Base-by-base conservation (phyloP, 2,113 vertebrate genomes). In the Chauna torquata region DNA sequence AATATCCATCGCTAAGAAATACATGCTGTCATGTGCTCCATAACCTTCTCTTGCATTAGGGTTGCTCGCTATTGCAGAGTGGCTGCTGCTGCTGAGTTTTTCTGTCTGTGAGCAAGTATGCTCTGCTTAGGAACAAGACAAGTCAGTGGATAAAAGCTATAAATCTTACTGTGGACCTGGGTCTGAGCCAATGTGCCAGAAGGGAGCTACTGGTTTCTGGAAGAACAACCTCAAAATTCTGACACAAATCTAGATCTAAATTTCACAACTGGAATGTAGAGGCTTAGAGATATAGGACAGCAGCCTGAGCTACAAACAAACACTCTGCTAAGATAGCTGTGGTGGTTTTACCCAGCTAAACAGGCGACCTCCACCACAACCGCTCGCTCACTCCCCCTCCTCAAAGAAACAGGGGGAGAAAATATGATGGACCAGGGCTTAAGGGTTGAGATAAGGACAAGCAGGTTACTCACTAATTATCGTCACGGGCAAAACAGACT, bases 151-250 rank as follows among this genome's bases (percentile, higher is more conserved):
- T 34, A 11, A 81, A 8, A 34, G 2, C 32, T 64, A 16, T 45
- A 38, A 62, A 64, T 83, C 83, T 83, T 59, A 57, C 36, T 65
- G 16, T 68, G 7, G 59, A 86, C 7, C 45, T 78, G 28, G 23
- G 20, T 76, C 54, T 82, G 22, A 85, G 25, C 27, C 64, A 82
- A 4, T 18, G 30, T 85, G 24, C 65, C 86, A n/a, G 52, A 79
- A 86, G 20, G 30, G 8, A 92, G 11, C 24, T 86, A n/a, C 36
- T 40, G 27, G 30, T 61, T 81, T 95, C 72, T 86, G 61, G 57
- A 81, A 86, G 49, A 93, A 81, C 28, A 81, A 47, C n/a, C 58
- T 90, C 30, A 88, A 88, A 88, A 84, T 78, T 83, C 38, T 90
- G n/a, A 82, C 27, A 17, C 30, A 92, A 86, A 71, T 83, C 64